These are phyloP conservation scores for Ctenopoma kingsleyae DNA, from an alignment of 2,797 vertebrate genomes.

Conservation along the genomic window DNA sequence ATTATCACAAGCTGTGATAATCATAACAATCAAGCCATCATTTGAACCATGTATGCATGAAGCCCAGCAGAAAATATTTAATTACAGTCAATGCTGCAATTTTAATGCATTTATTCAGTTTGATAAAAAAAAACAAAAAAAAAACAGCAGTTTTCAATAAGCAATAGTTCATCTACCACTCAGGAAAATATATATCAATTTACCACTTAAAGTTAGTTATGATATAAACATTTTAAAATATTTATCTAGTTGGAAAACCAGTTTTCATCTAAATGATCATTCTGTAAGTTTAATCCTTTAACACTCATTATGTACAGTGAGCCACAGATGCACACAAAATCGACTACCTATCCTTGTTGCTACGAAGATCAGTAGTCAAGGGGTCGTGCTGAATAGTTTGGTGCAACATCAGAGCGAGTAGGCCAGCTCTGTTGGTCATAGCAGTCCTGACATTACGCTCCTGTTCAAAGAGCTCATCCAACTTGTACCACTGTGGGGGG, in stretches of 20 bases:
- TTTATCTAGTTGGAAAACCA: conserved; percentile 55
- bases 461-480: conserved; percentile 96
- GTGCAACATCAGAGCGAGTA: conserved; percentile 95
- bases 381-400: conserved; percentile 97
- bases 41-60: background rate
- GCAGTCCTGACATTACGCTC: conserved; percentile 95
- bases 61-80: too few relatives aligned
- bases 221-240: conserved; percentile 67
- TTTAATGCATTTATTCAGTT: conserved; percentile 62
- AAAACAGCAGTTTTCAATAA: conserved; percentile 55
- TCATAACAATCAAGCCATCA: background rate
- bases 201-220: conserved; percentile 43
- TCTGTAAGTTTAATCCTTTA: conserved; percentile 23
- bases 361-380: conserved; percentile 91
- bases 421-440: conserved; percentile 96
- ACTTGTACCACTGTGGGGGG: conserved; percentile 92
- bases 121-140: background rate
- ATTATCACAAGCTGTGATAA: background rate
- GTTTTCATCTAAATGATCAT: conserved; percentile 28
- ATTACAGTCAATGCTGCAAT: background rate
- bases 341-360: conserved; percentile 89
- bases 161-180: conserved; percentile 36
- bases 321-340: conserved; percentile 38
- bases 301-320: conserved; percentile 33
- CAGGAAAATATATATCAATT: conserved; percentile 63